Base-by-base conservation (phyloP, 2,888 invertebrate species). In the Ceraclea dissimilis region DNA sequence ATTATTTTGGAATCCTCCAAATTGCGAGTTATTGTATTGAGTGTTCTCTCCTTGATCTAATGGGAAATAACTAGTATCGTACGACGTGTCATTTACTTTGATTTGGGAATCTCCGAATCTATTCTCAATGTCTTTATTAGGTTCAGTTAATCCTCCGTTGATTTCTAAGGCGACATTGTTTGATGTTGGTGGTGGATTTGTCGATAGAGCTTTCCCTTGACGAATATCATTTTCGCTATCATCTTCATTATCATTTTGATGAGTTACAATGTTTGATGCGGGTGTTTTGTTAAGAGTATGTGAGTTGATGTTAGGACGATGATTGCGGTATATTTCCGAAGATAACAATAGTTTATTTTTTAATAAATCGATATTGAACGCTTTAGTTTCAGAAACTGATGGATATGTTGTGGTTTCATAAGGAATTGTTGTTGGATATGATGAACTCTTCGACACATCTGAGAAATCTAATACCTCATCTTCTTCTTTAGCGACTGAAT, bases 401-500 rank as follows among this genome's bases (percentile, higher is more conserved):
- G 53, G 46, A 18, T 59, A 54, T 10, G 61, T 57, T 19, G 60
- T 57, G 10, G 53, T 46, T 46, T 59, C 54, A 48, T 54, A 17
- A 19, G 68, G 66, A 52, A 69, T 70, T 51, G 66, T 67, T 39
- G 64, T 65, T 8, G 57, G 52, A n/a, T 59, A 54, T 11, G 61
- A 54, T 13, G 62, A 57, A 16, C 51, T 53, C 49, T 80, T 79
- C 46, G 76, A 77, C 1, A 80, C 86, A 66, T 89, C 89, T 2
- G 88, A 88, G 67, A 86, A 89, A 58, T 88, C 88, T 51, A 89
- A 68, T 19, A 88, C 83, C 71, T 89, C 90, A 62, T 88, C 86
- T 63, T 85, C 87, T 64, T 85, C 84, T 53, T 82, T 80, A 0
- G 80, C 74, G 1, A 79, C 79, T 1, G 81, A 80, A 0, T 80